Percentiles rank a stretch among this genome's conserved stretches.
phyloP scores from a whole-genome alignment of 2,113 vertebrate species.

The Sphyrna mokarran region DNA sequence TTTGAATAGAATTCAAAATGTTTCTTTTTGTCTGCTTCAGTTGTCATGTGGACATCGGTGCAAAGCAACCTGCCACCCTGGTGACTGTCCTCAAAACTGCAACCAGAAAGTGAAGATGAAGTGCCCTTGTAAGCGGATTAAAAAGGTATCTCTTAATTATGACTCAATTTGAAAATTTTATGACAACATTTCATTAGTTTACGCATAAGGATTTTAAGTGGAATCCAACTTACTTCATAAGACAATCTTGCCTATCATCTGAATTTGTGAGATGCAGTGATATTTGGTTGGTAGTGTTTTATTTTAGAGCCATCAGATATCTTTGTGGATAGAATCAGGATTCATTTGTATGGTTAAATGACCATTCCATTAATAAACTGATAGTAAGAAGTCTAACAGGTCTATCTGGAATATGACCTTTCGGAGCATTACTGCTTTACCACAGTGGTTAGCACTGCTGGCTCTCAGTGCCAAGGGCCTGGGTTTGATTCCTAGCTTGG shows the following conservation, averaged over 20 bases:
- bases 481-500: too few species aligned
- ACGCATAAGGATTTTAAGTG: not conserved
- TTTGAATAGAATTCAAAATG: not conserved
- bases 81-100: constrained; percentile 71
- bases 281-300: not conserved
- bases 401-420: too few species aligned
- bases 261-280: not conserved
- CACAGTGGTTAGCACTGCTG: too few species aligned
- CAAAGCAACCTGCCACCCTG: constrained; percentile 79
- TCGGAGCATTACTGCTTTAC: too few species aligned
- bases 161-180: too few species aligned
- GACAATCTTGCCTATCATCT: not conserved
- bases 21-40: constrained; percentile 4
- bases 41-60: constrained; percentile 81
- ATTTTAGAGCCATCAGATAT: not conserved
- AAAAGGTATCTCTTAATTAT: constrained; percentile 64
- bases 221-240: not conserved
- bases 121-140: constrained; percentile 87
- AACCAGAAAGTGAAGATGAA: constrained; percentile 83
- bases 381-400: too few species aligned
- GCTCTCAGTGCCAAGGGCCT: too few species aligned
- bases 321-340: not conserved
- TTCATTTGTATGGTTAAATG: not conserved
- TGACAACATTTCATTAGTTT: not conserved
- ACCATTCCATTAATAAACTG: not conserved